These are phyloP conservation scores for Tursiops truncatus DNA, from an alignment of 2,113 vertebrate species.

Conservation along the genomic window DNA sequence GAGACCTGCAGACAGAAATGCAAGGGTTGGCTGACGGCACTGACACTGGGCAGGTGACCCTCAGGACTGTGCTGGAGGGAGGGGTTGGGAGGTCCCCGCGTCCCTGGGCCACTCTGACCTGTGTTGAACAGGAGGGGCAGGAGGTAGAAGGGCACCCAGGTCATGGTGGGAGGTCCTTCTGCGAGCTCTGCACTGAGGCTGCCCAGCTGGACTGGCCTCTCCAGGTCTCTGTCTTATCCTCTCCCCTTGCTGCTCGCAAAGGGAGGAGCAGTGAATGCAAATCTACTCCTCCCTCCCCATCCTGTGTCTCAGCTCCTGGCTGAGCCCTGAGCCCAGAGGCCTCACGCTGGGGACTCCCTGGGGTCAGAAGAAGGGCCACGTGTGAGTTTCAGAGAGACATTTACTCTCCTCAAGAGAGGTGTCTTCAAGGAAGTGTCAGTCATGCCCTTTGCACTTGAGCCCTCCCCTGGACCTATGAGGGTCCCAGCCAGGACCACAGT, in stretches of 20 bases:
- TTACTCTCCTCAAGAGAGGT: too few species aligned
- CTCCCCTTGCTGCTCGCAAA: background rate
- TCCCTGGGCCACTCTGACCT: background rate
- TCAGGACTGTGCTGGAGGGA: background rate
- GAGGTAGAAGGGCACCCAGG: background rate
- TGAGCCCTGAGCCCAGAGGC: background rate
- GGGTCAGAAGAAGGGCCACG: too few species aligned
- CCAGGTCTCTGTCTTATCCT: background rate
- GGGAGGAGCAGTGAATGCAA: background rate
- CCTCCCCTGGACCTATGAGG: too few species aligned
- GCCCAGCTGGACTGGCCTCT: background rate
- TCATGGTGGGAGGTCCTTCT: rapidly evolving
- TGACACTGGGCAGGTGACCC: background rate
- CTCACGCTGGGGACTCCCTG: background rate
- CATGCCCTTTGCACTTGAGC: too few species aligned
- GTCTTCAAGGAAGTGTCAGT: too few species aligned
- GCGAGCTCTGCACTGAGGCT: background rate
- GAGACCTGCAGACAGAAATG: background rate
- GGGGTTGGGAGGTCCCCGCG: background rate
- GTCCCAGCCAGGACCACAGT: background rate
- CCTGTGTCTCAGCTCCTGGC: background rate
- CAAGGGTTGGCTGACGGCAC: background rate
- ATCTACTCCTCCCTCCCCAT: rapidly evolving
- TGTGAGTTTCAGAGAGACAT: too few species aligned
- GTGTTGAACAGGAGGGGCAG: background rate